These are phyloP conservation scores for Notarius quadriscutis DNA, from an alignment of 2,113 vertebrate species.

Conservation along the genomic window DNA sequence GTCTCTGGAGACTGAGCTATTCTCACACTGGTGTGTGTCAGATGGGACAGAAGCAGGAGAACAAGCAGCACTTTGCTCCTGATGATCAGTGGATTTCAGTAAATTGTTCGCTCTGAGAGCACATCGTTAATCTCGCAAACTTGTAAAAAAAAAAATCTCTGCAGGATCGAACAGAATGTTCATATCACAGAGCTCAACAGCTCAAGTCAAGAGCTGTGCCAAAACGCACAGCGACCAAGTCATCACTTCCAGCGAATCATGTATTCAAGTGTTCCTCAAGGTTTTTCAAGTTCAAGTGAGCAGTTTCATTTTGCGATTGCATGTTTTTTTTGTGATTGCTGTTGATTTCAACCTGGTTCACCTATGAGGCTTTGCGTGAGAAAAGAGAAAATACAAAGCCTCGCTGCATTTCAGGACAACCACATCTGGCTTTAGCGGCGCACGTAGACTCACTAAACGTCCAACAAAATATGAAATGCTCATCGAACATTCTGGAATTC, in stretches of 20 bases:
- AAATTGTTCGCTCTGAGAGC: neutral
- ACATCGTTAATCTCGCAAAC: constrained; percentile 7
- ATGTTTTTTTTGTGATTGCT: neutral
- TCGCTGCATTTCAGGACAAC: neutral
- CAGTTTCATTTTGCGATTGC: neutral
- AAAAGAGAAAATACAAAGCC: neutral
- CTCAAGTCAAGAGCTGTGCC: constrained; percentile 12
- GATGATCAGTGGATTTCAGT: constrained; percentile 8
- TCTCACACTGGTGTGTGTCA: neutral
- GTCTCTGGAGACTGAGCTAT: neutral
- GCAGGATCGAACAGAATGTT: neutral
- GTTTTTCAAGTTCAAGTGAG: neutral
- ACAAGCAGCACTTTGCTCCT: neutral
- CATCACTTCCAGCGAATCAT: neutral
- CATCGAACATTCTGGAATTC: constrained; percentile 18
- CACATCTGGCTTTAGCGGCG: neutral
- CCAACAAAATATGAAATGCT: neutral
- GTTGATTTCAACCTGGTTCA: neutral
- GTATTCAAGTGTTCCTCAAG: neutral
- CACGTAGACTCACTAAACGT: neutral
- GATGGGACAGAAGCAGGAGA: neutral
- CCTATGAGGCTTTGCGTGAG: neutral
- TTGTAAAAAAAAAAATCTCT: neutral
- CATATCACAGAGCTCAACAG: neutral
- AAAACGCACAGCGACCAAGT: neutral